Evolutionary conservation across 2,797 vertebrate species (phyloP).

Genomic region (Falco naumanni): DNA sequence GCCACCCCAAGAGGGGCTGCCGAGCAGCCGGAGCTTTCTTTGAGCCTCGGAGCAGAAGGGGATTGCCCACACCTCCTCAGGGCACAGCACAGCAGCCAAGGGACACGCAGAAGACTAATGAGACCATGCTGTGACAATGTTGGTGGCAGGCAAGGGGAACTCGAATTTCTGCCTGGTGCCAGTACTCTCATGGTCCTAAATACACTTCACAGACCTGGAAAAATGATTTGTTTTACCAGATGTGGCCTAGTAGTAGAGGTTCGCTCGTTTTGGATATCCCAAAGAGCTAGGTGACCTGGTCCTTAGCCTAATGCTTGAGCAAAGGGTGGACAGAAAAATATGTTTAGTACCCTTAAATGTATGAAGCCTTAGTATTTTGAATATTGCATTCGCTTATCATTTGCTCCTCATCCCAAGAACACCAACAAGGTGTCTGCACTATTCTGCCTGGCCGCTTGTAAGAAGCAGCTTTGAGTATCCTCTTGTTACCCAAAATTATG

Average conservation of each 20-base stretch:
- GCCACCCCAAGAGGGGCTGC: not conserved
- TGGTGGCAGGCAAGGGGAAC: not conserved
- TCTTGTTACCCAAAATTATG: not conserved
- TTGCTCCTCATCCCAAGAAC: not conserved
- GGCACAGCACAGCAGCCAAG: rapidly evolving
- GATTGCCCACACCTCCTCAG: not conserved
- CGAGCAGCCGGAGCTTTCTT: not conserved
- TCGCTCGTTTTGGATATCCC: not conserved
- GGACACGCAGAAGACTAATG: not conserved
- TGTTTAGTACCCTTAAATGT: not conserved
- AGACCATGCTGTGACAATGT: not conserved
- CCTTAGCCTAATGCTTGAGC: not conserved
- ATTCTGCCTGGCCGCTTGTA: not conserved
- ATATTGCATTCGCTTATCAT: not conserved
- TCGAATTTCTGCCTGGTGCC: not conserved
- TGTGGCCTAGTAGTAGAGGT: not conserved
- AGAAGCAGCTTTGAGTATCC: not conserved
- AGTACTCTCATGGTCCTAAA: not conserved
- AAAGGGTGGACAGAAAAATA: not conserved
- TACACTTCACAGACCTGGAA: not conserved
- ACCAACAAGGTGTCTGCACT: not conserved
- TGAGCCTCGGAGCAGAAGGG: not conserved
- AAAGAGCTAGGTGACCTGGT: not conserved
- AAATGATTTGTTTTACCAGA: not conserved
- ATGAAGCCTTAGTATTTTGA: not conserved